Evolutionary conservation across 1,140 invertebrate species (phyloP), one percentile per base, ranked within the genome.

Genomic region (Papilio aristodemus): DNA sequence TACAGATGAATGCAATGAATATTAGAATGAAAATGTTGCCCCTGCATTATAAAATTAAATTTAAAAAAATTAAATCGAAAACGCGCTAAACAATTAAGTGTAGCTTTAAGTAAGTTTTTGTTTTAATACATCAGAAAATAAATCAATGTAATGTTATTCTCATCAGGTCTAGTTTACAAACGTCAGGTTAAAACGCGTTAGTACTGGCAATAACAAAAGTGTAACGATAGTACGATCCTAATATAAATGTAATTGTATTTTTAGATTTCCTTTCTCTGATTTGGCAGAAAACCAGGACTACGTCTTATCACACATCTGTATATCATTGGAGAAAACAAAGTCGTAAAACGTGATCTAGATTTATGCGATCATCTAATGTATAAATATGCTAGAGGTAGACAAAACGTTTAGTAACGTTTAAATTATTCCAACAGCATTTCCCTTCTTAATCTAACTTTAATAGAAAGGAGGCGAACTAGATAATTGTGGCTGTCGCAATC

Each of bases 341-440:
- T 46, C 63, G 59, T 71, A 73, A 75, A 73, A 77, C 78, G 78
- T 79, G 78, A 75, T 72, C 57, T 25, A 75, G 73, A 77, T 74
- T 25, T 43, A 68, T 67, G 25, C 66, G 69, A 71, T 68, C 67
- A 71, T 68, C 50, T 57, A 67, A 67, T 41, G 60, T 22, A 41
- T 63, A 63, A 63, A 39, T 63, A 25, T 41, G 9, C 59, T 19
- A 37, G 4, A 11, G 19, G 60, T 63, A 41, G 13, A 22, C 39
- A 64, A 38, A 63, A 64, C 60, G 60, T 64, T 64, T 64, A 41
- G 60, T 57, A 57, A 57, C 54, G 22, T 43, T 41, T 64, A 64
- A 64, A 25, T 64, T 64, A 41, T 64, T 64, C 60, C 19, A 62
- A 64, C 38, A 32, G 38, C 37, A 41, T 64, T 64, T 41, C 38